Base-by-base conservation (phyloP, 1,140 invertebrate species). In the Neomicropteryx cornuta region DNA sequence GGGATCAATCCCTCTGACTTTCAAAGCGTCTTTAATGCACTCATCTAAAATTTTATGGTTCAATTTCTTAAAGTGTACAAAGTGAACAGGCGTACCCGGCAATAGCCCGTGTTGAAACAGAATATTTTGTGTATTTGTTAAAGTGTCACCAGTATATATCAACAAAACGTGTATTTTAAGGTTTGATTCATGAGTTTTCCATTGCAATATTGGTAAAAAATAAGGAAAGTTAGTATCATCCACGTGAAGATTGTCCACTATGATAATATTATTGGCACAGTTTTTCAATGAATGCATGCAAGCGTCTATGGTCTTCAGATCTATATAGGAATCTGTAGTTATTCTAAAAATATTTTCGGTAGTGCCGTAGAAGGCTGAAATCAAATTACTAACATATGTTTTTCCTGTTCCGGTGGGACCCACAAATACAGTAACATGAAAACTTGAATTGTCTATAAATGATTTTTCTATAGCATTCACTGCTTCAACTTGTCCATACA, bases 371-470 rank as follows among this genome's bases (percentile, higher is more conserved):
- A 46, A 49, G 27, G 58, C 46, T 32, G 62, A 39, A 27, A 62
- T 38, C 24, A 61, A 22, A 34, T 59, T 57, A 5, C 51, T 37
- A 23, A 53, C 42, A 36, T 49, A 58, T 36, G 61, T 62, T 40
- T 66, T 66, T 1, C 63, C 63, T 18, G 61, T 58, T 36, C 63
- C 63, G 31, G 61, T 64, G 8, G 59, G 52, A 35, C 63, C 63
- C 52, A 55, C 58, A 14, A 64, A 48, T 34, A 62, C 36, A 32
- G 64, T 36, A 2, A 64, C 47, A 52, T 64, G 64, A 29, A 37
- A 50, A 13, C 18, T 43, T 5, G 31, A 43, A 29, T 53, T 34
- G 31, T 23, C 32, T 33, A 53, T 38, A 17, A 66, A 39, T 31
- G 53, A 39, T 11, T 52, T 33, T 22, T 57, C 39, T 10, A 64